phyloP scores from a whole-genome alignment of 2,888 invertebrate species.

The Chrysodeixis includens region DNA sequence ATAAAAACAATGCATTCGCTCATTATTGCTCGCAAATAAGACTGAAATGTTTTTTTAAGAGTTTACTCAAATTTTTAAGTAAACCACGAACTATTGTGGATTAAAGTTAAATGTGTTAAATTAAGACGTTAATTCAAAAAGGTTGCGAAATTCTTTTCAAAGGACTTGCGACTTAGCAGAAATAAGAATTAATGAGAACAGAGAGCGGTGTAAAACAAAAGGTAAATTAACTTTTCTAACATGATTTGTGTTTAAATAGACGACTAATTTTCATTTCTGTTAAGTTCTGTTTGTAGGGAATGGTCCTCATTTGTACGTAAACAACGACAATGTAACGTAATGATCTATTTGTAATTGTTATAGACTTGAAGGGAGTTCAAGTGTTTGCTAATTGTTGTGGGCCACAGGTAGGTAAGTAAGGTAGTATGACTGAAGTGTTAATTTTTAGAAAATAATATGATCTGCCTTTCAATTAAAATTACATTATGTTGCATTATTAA shows the following conservation, averaged over 20 bases:
- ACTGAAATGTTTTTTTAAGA: constrained; percentile 65
- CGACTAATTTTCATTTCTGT: constrained; percentile 55
- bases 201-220: constrained; percentile 47
- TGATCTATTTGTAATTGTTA: constrained; percentile 35
- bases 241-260: constrained; percentile 51
- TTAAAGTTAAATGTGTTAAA: constrained; percentile 52
- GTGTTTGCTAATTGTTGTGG: constrained; percentile 22
- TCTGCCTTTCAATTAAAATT: too few relatives aligned
- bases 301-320: constrained; percentile 33
- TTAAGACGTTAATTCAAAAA: constrained; percentile 40
- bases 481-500: too few relatives aligned
- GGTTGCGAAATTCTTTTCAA: constrained; percentile 33
- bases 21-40: constrained; percentile 67
- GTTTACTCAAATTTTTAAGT: constrained; percentile 48
- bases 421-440: too few relatives aligned
- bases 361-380: neutral
- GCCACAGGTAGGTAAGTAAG: neutral
- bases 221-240: constrained; percentile 48
- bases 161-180: constrained; percentile 40
- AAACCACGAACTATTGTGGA: constrained; percentile 50
- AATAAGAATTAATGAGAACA: constrained; percentile 52
- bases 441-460: too few relatives aligned
- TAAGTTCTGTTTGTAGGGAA: constrained; percentile 29
- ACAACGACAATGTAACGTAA: constrained; percentile 21
- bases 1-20: constrained; percentile 48